Percentiles rank a stretch among this genome's conserved stretches.
phyloP scores from a whole-genome alignment of 2,113 vertebrate species.

The Casuarius casuarius region DNA sequence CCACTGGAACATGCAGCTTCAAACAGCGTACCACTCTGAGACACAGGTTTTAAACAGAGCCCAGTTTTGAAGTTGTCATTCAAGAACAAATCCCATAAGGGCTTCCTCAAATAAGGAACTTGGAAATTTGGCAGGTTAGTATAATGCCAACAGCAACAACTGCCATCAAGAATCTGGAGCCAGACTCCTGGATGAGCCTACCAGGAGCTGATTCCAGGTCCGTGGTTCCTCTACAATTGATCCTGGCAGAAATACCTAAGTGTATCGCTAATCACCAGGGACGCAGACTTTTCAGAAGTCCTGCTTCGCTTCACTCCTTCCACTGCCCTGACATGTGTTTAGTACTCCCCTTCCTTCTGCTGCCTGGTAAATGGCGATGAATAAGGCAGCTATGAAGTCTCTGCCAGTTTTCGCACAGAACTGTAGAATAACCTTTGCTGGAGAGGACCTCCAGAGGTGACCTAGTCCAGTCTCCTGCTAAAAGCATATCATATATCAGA shows the following conservation, averaged over 20 bases:
- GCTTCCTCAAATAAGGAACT: fast-evolving
- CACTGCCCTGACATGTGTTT: not conserved
- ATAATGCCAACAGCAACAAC: not conserved
- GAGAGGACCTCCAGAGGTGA: not conserved
- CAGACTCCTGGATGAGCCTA: not conserved
- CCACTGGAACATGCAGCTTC: not conserved
- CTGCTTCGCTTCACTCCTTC: not conserved
- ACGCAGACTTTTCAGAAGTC: not conserved
- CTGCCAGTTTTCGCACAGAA: not conserved
- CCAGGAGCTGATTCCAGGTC: not conserved
- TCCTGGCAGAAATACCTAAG: not conserved
- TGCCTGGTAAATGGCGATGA: too few relatives aligned
- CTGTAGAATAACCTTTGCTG: not conserved
- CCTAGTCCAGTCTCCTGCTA: not conserved
- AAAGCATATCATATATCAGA: not conserved
- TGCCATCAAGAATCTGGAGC: not conserved
- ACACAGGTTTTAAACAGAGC: fast-evolving
- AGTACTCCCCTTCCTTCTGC: not conserved
- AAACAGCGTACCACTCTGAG: fast-evolving
- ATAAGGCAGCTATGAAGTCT: fast-evolving
- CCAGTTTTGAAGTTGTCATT: not conserved
- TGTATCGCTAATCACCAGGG: not conserved
- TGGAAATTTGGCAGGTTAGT: not conserved
- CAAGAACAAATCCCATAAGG: not conserved
- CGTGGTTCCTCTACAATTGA: not conserved